phyloP scores from a whole-genome alignment of 2,797 vertebrate genomes.

The Platyrinchus mystaceus region DNA sequence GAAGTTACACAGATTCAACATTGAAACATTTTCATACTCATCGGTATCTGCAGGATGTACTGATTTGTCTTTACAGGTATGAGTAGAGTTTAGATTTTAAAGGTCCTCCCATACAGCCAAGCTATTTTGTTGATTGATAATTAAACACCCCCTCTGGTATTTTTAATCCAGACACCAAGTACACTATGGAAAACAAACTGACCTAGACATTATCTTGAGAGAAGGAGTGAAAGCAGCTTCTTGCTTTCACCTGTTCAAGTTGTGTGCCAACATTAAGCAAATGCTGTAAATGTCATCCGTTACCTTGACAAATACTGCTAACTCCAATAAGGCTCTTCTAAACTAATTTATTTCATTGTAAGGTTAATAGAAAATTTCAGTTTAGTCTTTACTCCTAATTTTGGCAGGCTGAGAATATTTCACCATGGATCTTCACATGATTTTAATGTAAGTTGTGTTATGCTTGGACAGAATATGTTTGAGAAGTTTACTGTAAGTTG shows the following conservation, averaged over 20 bases:
- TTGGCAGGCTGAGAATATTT: background rate
- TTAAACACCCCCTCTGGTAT: background rate
- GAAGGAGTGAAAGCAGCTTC: background rate
- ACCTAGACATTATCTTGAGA: background rate
- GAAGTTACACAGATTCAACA: background rate
- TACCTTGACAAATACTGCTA: background rate
- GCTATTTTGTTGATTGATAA: background rate
- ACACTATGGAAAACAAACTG: background rate
- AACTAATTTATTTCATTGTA: background rate
- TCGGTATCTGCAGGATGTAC: background rate
- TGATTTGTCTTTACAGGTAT: background rate
- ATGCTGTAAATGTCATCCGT: background rate
- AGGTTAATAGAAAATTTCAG: background rate
- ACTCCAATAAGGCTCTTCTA: background rate
- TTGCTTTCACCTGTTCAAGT: background rate
- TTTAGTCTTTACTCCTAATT: background rate
- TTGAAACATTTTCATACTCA: background rate
- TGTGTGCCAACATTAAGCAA: background rate
- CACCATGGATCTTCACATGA: background rate
- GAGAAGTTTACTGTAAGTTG: background rate
- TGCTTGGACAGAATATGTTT: background rate
- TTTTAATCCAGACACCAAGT: background rate
- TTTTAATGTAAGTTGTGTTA: background rate
- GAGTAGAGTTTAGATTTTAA: background rate
- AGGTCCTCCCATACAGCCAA: background rate